Evolutionary conservation across 2,797 vertebrate species (phyloP).

Genomic region (Gallinago stenura): DNA sequence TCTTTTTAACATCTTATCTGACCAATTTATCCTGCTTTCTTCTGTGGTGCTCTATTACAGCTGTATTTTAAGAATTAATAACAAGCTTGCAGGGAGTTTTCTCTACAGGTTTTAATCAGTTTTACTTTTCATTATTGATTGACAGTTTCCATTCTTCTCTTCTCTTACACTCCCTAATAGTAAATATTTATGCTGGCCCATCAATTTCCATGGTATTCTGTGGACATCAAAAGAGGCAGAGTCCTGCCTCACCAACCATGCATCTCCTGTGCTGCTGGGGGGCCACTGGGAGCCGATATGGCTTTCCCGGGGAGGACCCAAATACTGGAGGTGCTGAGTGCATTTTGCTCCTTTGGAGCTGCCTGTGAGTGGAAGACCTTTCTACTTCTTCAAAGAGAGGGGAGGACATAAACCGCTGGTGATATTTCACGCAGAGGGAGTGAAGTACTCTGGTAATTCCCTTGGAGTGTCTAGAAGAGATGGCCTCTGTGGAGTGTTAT

Average conservation of each 20-base stretch:
- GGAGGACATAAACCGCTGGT: not conserved
- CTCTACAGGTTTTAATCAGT: not conserved
- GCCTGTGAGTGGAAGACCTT: not conserved
- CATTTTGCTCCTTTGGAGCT: not conserved
- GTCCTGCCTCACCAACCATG: not conserved
- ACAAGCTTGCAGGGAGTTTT: not conserved
- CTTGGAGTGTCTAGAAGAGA: not conserved
- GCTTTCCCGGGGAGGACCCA: not conserved
- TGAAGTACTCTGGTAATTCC: not conserved
- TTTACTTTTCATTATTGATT: constrained; percentile 27
- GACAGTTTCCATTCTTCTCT: not conserved
- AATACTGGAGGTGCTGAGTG: not conserved
- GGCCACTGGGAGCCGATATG: not conserved
- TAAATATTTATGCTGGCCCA: constrained; percentile 2
- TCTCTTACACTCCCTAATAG: not conserved
- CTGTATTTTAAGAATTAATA: not conserved
- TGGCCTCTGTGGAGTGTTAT: not conserved
- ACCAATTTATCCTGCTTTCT: not conserved
- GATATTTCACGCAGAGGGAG: not conserved
- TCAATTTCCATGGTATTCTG: not conserved
- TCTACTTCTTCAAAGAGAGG: not conserved
- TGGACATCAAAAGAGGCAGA: not conserved
- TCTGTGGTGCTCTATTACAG: not conserved
- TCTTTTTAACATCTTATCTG: not conserved
- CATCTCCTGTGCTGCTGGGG: not conserved